These are phyloP conservation scores for Hestina assimilis DNA, from an alignment of 1,140 invertebrate genomes.

Conservation along the genomic window DNA sequence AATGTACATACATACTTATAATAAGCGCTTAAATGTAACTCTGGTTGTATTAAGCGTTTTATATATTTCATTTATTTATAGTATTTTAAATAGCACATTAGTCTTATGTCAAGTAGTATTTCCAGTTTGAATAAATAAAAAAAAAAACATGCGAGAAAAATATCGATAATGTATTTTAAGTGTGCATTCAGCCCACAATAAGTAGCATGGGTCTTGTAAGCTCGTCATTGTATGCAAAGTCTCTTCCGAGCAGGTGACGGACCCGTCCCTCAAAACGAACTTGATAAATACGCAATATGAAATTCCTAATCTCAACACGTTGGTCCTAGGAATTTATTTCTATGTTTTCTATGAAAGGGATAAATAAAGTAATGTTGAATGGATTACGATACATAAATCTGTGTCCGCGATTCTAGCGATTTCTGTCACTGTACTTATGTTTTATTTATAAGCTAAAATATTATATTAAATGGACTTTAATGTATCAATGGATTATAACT, in stretches of 20 bases:
- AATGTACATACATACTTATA: no score
- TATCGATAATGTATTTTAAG: constrained; percentile 22
- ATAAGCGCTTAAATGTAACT: no score
- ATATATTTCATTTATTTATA: no score
- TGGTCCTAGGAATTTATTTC: constrained; percentile 8
- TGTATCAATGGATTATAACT: no score
- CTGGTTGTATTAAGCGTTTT: no score
- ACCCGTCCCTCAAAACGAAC: constrained; percentile 38
- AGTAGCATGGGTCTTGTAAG: constrained; percentile 44
- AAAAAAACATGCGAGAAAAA: neutral
- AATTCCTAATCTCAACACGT: constrained; percentile 22
- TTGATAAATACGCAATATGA: constrained; percentile 9
- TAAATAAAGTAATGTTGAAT: constrained; percentile 10
- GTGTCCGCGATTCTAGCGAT: neutral
- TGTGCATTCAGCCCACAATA: constrained; percentile 30
- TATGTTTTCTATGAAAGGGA: constrained; percentile 15
- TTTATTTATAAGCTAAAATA: constrained; percentile 14
- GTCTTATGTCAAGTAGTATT: neutral
- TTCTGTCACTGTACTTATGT: constrained; percentile 6
- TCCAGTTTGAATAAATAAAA: neutral
- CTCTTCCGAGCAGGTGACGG: constrained; percentile 55
- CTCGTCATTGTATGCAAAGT: constrained; percentile 69
- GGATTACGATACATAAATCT: constrained; percentile 20
- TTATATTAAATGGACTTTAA: neutral
- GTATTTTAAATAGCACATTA: no score